Evolutionary conservation across 2,888 invertebrate species (phyloP).

Genomic region (Linyphia triangularis): DNA sequence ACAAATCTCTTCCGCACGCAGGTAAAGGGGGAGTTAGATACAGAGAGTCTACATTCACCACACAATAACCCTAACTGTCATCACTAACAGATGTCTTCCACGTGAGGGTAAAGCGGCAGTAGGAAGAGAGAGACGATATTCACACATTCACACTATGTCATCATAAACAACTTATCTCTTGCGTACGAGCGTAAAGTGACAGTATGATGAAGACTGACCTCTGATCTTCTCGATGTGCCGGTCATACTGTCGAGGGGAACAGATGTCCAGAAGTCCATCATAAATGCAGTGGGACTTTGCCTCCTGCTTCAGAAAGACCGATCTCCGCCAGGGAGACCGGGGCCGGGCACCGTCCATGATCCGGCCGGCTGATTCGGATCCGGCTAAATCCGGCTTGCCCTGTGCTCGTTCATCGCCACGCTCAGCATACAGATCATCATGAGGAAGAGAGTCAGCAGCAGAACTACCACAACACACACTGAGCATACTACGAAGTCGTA

Average conservation of each 20-base stretch:
- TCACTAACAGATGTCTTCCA: neutral
- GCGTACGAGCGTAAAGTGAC: neutral
- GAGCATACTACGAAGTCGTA: conserved; percentile 69
- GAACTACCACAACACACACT: conserved; percentile 68
- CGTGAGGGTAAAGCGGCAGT: neutral
- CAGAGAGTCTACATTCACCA: no score
- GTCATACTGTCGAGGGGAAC: conserved; percentile 67
- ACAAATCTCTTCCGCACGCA: no score
- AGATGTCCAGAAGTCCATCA: conserved; percentile 58
- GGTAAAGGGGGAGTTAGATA: no score
- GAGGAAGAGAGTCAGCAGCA: conserved; percentile 67
- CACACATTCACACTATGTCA: neutral
- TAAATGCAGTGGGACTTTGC: conserved; percentile 22
- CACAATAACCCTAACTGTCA: no score
- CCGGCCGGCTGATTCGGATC: neutral
- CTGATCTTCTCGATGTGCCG: conserved; percentile 59
- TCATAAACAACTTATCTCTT: neutral
- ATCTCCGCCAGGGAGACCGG: conserved; percentile 64
- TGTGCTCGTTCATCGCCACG: conserved; percentile 62
- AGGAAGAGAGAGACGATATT: neutral
- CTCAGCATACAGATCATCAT: conserved; percentile 69
- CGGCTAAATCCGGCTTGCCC: conserved; percentile 28
- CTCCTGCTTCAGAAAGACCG: conserved; percentile 57
- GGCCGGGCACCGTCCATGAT: conserved; percentile 46
- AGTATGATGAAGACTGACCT: conserved; percentile 63